Conservation (phyloP, 2,113 vertebrate species). For the Protobothrops flavoviridis region DNA sequence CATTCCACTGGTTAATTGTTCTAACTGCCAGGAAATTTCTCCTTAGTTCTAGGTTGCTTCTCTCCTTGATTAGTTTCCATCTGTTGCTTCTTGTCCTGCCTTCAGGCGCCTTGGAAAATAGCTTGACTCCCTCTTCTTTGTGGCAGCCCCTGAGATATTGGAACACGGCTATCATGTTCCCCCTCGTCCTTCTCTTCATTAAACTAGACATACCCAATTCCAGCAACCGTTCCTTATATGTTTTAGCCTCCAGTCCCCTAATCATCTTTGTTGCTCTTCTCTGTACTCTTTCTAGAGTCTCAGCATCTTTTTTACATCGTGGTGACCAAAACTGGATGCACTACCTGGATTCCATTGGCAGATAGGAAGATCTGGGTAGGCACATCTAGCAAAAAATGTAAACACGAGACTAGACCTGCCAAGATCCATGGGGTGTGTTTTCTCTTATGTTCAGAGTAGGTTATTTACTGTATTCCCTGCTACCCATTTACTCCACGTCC, state of each 20-base stretch:
- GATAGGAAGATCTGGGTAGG: neutral
- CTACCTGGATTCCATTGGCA: neutral
- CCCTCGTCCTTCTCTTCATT: neutral
- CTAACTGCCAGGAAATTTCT: neutral
- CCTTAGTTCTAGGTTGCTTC: neutral
- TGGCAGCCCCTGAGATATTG: neutral
- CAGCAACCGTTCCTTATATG: neutral
- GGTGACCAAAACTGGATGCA: neutral
- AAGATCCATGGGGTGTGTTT: neutral
- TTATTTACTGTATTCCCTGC: neutral
- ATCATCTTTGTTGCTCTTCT: neutral
- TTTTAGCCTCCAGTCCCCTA: neutral
- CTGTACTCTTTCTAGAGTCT: neutral
- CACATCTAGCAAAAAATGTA: neutral
- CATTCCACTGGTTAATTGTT: neutral
- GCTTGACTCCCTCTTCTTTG: neutral
- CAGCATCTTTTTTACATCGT: neutral
- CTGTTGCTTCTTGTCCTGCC: neutral
- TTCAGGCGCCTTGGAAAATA: neutral
- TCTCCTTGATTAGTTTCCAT: neutral
- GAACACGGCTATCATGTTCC: neutral
- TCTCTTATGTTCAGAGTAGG: neutral
- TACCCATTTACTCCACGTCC: neutral
- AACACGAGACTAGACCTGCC: neutral
- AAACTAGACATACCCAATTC: neutral